Base-by-base conservation (phyloP, 2,888 invertebrate species). In the Molorchus minor region DNA sequence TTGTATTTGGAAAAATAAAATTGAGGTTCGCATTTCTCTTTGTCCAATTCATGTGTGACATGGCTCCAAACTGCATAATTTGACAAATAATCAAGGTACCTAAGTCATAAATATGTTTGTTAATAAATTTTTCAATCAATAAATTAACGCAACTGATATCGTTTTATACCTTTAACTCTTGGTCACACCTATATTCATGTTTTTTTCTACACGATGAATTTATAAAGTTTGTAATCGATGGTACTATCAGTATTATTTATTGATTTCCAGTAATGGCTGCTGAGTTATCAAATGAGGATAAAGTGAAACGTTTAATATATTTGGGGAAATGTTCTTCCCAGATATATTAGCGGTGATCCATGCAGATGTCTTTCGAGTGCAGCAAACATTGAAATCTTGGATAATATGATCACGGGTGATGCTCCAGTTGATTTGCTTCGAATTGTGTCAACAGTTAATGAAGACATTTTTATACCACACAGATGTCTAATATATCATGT, bases 291-390 rank as follows among this genome's bases (percentile, higher is more conserved):
- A 67, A 68, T 12, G 71, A 73, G 45, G 67, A 71, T 29, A 65
- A 65, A 57, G 58, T 78, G 8, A 76, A 72, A 53, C 70, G 78
- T 33, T 73, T 75, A 38, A 53, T 79, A 10, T 79, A 78, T 61
- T 49, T 72, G 10, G 62, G 69, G n/a, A 30, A 71, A 65, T 16
- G 64, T 71, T 57, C 51, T 69, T 15, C 64, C 71, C 5, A 62
- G 59, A 45, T 78, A 71, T 54, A 61, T 73, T n/a, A 68, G 75
- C 17, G 77, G 78, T 3, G 66, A 75, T 54, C 71, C 73, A 4
- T 74, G 74, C 45, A 71, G 68, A 30, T 68, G 71, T 55, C 16
- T 47, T 25, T 38, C 44, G 8, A 4, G 38, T 21, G 12, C 29
- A 12, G 25, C 36, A 8, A 62, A 59, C 43, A 20, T 20, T 45